Conservation (phyloP, 1,140 invertebrate species). For the Hycleus phaleratus region DNA sequence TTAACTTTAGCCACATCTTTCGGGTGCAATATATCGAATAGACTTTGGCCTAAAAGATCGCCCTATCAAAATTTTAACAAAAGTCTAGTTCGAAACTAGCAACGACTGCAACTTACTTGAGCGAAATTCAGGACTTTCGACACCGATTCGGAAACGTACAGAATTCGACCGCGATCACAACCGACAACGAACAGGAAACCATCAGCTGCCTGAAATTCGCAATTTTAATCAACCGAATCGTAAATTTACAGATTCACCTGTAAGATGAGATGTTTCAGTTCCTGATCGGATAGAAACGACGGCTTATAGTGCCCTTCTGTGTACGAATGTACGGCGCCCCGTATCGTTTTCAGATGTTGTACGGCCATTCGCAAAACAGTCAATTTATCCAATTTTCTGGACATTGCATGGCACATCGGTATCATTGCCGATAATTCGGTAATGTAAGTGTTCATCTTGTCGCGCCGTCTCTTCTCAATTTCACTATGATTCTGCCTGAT, state of each 20-base stretch:
- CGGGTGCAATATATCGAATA: conserved; percentile 92
- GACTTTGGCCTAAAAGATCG: conserved; percentile 84
- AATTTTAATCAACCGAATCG: too few species aligned
- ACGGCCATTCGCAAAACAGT: conserved; percentile 91
- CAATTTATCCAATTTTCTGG: conserved; percentile 86
- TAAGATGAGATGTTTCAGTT: conserved; percentile 66
- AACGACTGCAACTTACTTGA: conserved; percentile 50
- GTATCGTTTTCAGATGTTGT: conserved; percentile 79
- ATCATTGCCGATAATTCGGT: conserved; percentile 84
- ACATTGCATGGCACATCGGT: conserved; percentile 90
- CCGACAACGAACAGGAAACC: conserved; percentile 91
- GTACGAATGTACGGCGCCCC: conserved; percentile 69
- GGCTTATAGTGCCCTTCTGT: conserved; percentile 79
- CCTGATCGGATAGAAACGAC: conserved; percentile 80
- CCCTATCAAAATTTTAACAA: conserved; percentile 44
- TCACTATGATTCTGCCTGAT: conserved; percentile 80
- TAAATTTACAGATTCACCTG: conserved; percentile 44
- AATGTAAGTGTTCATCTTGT: conserved; percentile 96
- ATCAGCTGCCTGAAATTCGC: conserved; percentile 66
- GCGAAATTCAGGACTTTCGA: conserved; percentile 75
- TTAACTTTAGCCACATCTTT: conserved; percentile 93
- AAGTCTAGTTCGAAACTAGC: background rate
- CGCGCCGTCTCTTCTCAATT: conserved; percentile 86
- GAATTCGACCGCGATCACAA: conserved; percentile 81
- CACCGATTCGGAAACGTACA: conserved; percentile 89